These are phyloP conservation scores for Lepidothrix coronata DNA, from an alignment of 2,113 vertebrate genomes.

Conservation along the genomic window DNA sequence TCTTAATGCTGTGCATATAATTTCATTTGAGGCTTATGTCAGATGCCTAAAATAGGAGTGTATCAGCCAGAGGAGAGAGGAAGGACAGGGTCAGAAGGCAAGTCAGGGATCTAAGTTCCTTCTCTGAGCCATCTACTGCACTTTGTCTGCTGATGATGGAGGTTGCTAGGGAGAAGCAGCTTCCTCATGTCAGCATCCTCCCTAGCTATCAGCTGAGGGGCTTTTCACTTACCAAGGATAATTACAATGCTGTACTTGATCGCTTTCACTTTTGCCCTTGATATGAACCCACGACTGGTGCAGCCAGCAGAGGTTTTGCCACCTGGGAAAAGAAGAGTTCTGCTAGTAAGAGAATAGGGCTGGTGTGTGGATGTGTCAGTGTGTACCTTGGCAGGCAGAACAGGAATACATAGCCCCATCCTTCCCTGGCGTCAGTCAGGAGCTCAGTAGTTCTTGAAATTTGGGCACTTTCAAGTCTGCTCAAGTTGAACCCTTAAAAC, in stretches of 20 bases:
- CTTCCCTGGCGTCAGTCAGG: neutral
- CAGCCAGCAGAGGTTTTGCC: slow-evolving; percentile 66
- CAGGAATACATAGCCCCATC: neutral
- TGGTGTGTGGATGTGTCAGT: no score
- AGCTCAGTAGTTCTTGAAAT: neutral
- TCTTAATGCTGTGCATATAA: neutral
- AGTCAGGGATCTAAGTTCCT: neutral
- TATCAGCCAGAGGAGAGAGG: neutral
- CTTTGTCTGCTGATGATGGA: neutral
- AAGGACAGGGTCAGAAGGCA: neutral
- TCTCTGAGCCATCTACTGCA: neutral
- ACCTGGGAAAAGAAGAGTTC: slow-evolving; percentile 46
- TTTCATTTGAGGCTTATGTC: neutral
- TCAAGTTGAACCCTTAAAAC: neutral
- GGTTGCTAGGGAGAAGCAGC: neutral
- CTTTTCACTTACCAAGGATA: slow-evolving; percentile 72
- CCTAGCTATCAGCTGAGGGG: neutral
- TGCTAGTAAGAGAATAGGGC: neutral
- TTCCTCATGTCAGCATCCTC: neutral
- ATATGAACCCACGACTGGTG: slow-evolving; percentile 68
- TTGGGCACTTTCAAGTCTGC: neutral
- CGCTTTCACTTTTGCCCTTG: slow-evolving; percentile 77
- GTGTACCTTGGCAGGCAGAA: accelerated
- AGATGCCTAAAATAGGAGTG: neutral
- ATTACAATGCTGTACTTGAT: slow-evolving; percentile 78